Evolutionary conservation across 2,797 vertebrate genomes (phyloP).

Genomic region (Leucoraja ocellata): DNA sequence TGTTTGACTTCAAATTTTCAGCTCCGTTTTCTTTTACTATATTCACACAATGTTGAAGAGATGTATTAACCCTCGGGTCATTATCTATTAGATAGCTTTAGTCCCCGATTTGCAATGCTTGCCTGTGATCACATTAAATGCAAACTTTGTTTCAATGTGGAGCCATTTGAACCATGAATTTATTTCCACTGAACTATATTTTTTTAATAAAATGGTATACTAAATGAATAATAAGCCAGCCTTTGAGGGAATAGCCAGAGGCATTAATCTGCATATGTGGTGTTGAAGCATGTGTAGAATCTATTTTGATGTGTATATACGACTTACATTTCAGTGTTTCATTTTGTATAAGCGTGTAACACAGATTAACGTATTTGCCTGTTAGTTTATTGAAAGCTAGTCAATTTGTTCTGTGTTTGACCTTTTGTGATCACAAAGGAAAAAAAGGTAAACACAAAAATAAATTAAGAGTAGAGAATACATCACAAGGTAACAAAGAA

Average conservation of each 20-base stretch:
- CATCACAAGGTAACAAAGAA: too few species aligned
- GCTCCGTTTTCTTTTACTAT: background rate
- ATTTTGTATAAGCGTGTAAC: background rate
- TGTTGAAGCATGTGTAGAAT: background rate
- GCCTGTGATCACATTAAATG: background rate
- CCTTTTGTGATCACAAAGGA: background rate
- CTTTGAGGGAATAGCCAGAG: background rate
- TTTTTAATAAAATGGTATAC: background rate
- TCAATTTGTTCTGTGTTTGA: background rate
- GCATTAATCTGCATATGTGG: constrained; percentile 10
- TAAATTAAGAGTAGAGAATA: background rate
- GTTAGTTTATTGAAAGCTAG: background rate
- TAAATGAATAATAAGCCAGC: constrained; percentile 3
- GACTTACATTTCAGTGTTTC: background rate
- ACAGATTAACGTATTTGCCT: background rate
- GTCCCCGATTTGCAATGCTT: background rate
- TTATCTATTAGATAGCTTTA: background rate
- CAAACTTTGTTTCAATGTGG: background rate
- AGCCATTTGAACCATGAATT: constrained; percentile 23
- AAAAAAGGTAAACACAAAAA: background rate
- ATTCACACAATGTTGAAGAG: background rate
- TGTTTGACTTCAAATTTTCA: background rate
- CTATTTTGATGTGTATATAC: background rate
- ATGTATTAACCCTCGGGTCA: background rate
- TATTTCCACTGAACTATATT: background rate